Evolutionary conservation across 2,113 vertebrate species (phyloP), one percentile per base, ranked within the genome.

Genomic region (Nothocercus julius): DNA sequence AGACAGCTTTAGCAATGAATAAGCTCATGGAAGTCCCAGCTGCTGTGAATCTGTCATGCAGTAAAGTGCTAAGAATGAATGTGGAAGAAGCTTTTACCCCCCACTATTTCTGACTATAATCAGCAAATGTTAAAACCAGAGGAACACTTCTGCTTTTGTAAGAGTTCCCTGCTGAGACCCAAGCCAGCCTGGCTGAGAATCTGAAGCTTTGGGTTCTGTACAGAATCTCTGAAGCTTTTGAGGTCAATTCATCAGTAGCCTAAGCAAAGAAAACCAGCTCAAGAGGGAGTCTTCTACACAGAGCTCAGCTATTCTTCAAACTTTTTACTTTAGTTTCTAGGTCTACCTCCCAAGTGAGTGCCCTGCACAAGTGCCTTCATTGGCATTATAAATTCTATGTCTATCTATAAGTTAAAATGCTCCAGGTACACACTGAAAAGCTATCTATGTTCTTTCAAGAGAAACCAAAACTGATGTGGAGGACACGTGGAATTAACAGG

Each of bases 141-240:
- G 59, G 90, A 95, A 94, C 94, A 89, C 74, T 92, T 93, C 24
- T 78, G 77, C 77, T 90, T 95, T 94, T 88, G 24, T 90, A 61
- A 75, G 77, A 27, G 5, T 59, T 73, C 8, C 56, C n/a, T 76
- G 85, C 28, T 36, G 24, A 0, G 3, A 92, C 76, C 70, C 1
- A 7, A 58, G 61, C 64, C 62, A 68, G 58, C 25, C 92, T 92
- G 86, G 82, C 88, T 86, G 69, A 92, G 58, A 74, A 96, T 92
- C 73, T 94, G 80, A 95, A 93, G 73, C 73, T 87, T 69, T 84
- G 82, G 85, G 47, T 75, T 78, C 56, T 66, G 34, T 61, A 79
- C 82, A 69, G 69, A 92, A 90, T 38, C 86, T 90, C 63, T 76
- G 62, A 85, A 90, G 58, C 40, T 92, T 90, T 90, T 95, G 53